phyloP scores from a whole-genome alignment of 1,140 invertebrate genomes.

The Ips typographus region DNA sequence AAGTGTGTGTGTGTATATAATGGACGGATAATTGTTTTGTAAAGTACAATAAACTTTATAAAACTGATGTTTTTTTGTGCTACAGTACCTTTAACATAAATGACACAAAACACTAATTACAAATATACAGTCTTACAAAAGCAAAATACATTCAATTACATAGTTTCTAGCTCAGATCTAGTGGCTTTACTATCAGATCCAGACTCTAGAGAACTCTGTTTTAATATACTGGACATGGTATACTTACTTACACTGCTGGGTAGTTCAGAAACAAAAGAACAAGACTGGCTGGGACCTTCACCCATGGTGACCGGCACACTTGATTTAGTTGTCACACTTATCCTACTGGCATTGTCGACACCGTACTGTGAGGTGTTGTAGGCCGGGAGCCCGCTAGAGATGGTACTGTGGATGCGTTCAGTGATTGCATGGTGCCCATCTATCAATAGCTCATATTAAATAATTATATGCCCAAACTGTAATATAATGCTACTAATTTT shows the following conservation, averaged over 20 bases:
- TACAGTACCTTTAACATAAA: too few species aligned
- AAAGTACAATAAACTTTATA: too few species aligned
- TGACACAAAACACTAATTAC: too few species aligned
- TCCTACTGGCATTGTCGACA: conserved; percentile 72
- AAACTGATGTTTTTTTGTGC: too few species aligned
- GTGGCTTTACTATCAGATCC: neutral
- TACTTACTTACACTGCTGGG: conserved; percentile 32
- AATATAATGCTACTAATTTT: too few species aligned
- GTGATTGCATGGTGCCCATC: conserved; percentile 86
- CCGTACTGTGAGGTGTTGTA: conserved; percentile 84
- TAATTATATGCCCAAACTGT: too few species aligned
- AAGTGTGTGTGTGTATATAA: too few species aligned
- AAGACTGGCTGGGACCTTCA: conserved; percentile 41
- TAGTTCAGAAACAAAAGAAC: conserved; percentile 42
- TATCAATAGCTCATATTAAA: conserved; percentile 46
- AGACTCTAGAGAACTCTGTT: conserved; percentile 14
- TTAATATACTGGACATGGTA: conserved; percentile 24
- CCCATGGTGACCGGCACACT: conserved; percentile 1
- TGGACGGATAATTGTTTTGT: too few species aligned
- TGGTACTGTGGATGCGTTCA: conserved; percentile 78
- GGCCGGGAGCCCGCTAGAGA: conserved; percentile 82
- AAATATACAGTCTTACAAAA: too few species aligned
- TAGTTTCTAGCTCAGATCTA: too few species aligned
- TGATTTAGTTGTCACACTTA: conserved; percentile 16
- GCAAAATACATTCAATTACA: too few species aligned